These are phyloP conservation scores for Loriculus beryllinus DNA, from an alignment of 2,797 vertebrate species.

Conservation along the genomic window DNA sequence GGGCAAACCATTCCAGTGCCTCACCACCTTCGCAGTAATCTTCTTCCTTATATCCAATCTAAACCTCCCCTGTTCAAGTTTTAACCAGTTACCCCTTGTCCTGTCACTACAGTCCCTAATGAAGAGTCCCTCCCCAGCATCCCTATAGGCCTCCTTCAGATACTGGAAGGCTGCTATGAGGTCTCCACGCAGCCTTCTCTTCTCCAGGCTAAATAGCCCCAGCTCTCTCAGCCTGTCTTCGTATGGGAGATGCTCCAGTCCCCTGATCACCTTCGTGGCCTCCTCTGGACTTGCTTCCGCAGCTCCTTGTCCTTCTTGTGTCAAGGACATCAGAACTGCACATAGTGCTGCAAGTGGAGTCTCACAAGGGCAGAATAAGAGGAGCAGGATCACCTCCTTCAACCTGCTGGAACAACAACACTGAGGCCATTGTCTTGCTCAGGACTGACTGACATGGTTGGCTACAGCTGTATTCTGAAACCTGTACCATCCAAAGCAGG, in stretches of 20 bases:
- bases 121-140: neutral
- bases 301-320: neutral
- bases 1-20: neutral
- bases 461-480: neutral
- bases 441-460: neutral
- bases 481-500: neutral
- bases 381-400: neutral
- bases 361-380: neutral
- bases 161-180: neutral
- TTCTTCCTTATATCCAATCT: neutral
- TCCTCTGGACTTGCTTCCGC: neutral
- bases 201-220: neutral
- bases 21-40: neutral
- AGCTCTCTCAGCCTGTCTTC: neutral
- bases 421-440: neutral
- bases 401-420: neutral
- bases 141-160: neutral
- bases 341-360: neutral
- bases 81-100: neutral
- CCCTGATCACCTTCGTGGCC: neutral
- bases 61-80: neutral
- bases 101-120: neutral
- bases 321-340: neutral
- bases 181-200: neutral
- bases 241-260: neutral